Conservation (phyloP, 2,797 vertebrate species). For the Florisuga fusca region DNA sequence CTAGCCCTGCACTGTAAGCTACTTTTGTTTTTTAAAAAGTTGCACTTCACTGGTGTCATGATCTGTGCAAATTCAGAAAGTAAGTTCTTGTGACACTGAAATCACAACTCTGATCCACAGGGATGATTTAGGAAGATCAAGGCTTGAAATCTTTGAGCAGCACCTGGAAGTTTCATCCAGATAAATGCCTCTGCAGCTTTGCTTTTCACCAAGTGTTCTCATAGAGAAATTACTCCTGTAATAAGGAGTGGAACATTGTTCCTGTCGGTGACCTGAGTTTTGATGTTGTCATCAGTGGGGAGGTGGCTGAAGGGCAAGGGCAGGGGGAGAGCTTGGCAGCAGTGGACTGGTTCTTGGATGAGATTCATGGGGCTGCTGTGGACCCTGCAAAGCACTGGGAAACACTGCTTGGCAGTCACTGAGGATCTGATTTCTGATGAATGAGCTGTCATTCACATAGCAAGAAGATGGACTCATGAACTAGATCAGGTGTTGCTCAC, state of each 20-base stretch:
- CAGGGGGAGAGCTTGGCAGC: background rate
- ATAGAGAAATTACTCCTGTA: rapidly evolving
- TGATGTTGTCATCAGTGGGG: rapidly evolving
- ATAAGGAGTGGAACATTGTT: background rate
- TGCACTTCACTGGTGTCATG: background rate
- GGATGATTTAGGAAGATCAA: background rate
- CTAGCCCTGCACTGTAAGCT: background rate
- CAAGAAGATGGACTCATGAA: background rate
- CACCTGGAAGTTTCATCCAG: background rate
- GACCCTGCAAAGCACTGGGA: background rate
- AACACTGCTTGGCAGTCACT: background rate
- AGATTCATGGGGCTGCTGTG: background rate
- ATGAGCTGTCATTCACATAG: background rate
- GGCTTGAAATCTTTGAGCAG: background rate
- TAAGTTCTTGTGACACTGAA: background rate
- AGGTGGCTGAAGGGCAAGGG: background rate
- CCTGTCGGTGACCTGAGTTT: background rate
- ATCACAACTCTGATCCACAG: background rate
- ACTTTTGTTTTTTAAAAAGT: background rate
- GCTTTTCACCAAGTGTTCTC: background rate
- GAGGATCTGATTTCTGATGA: background rate
- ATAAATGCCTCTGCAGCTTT: background rate
- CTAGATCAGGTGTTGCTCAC: background rate
- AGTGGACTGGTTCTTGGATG: background rate
- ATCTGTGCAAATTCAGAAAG: background rate